Base-by-base conservation (phyloP, 2,888 invertebrate species). In the Cheilosia vernalis region DNA sequence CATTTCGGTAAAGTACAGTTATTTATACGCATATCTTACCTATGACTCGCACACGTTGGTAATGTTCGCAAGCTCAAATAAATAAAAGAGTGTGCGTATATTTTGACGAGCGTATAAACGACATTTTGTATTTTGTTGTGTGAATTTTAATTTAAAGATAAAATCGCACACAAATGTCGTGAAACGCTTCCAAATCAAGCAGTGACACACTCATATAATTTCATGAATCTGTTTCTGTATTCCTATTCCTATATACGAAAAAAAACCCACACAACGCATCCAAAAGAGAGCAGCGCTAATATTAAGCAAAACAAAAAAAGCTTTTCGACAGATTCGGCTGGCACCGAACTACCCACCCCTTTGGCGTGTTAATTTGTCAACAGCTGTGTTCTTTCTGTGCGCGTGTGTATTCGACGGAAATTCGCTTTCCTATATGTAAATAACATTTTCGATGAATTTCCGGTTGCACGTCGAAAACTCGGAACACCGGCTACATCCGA, bases 1-100 rank as follows among this genome's bases (percentile, higher is more conserved):
- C 21, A 40, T 55, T 49, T 49, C 13, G 10, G 17, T 42, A 37
- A 51, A 58, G 53, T 77, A 81, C 85, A 81, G 81, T 81, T 85
- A 55, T 67, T 72, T 44, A 27, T 47, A 67, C 67, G 70, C 66
- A 77, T 81, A 70, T 44, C 42, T 58, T 40, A 67, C 42, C 58
- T 69, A 66, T 72, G 53, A 47, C 1, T 21, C 30, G 15, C 21
- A 60, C 15, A 73, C 53, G 47, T 40, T 53, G 4, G 19, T 55
- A 77, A 21, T 6, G 9, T 17, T 3, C 7, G 13, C 15, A 40
- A 19, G 30, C 37, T 0, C 19, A 49, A 64, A 2, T 2, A 40
- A 30, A 2, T 10, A 19, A 24, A 30, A 30, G 42, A n/a, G 15
- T 10, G 19, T 40, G 27, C 27, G 30, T 27, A 30, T 9, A 30